Conservation (phyloP, 2,888 invertebrate species). For the Drosophila testacea region DNA sequence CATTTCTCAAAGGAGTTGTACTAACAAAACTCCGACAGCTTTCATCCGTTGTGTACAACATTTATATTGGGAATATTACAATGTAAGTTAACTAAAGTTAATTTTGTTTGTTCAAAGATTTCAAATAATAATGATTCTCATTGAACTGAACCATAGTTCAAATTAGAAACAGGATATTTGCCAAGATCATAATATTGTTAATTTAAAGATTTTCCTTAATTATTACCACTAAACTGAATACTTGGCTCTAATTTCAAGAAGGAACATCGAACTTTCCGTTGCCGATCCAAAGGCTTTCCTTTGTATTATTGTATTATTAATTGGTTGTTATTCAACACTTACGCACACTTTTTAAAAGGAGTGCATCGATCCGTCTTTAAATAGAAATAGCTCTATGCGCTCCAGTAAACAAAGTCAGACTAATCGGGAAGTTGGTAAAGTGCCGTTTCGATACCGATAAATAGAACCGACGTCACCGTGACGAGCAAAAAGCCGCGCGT, state of each 20-base stretch:
- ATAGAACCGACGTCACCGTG: constrained; percentile 30
- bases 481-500: constrained; percentile 31
- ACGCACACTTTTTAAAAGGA: constrained; percentile 1
- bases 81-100: not conserved
- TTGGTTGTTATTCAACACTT: constrained; percentile 12
- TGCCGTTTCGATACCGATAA: constrained; percentile 20
- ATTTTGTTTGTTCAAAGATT: not conserved
- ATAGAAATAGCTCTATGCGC: constrained; percentile 17
- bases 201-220: too few relatives aligned
- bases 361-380: not conserved
- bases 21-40: too few relatives aligned
- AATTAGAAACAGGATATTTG: not conserved
- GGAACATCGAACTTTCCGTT: too few relatives aligned
- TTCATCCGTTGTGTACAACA: too few relatives aligned
- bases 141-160: not conserved
- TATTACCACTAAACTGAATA: too few relatives aligned
- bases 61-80: not conserved
- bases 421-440: constrained; percentile 28
- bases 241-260: too few relatives aligned
- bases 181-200: too few relatives aligned
- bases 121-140: not conserved
- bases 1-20: too few relatives aligned
- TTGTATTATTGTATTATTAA: not conserved
- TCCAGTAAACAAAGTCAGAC: constrained; percentile 40
- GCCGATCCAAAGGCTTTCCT: too few relatives aligned